Evolutionary conservation across 1,140 invertebrate species (phyloP), one percentile per base, ranked within the genome.

Genomic region (Caenorhabditis briggsae): DNA sequence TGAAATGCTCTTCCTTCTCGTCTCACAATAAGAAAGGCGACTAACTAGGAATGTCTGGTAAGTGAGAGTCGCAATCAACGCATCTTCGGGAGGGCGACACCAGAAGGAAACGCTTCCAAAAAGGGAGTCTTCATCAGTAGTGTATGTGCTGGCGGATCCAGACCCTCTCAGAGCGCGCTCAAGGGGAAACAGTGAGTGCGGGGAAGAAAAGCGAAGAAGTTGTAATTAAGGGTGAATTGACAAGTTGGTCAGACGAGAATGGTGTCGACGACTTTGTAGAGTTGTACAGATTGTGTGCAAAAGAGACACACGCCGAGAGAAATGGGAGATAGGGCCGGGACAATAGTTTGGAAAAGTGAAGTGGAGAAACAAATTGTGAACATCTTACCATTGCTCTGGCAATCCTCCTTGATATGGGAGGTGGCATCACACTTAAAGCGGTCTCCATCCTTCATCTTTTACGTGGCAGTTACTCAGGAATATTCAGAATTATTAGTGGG

Each of bases 351-450:
- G 25, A 82, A 82, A 50, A 83, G 82, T 83, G 82, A 83, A 59
- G 55, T 83, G 82, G 55, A 25, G 50, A 33, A 20, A 12, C 12
- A 5, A 64, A 41, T 74, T 33, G 50, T 85, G 70, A 56, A 55
- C 41, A 74, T 55, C 84, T 50, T 70, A 86, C 85, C 85, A 86
- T 86, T 5, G 85, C 65, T 70, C 85, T 70, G 23, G 70, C 50
- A 64, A 86, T 58, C 48, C 85, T 86, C 70, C 85, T 70, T 46
- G 85, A 86, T 33, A 86, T 70, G 43, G 85, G 85, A 48, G 85
- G 85, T 25, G 85, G 85, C 74, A 86, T 86, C 23, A 55, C 55
- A 64, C 74, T 74, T 46, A 86, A 23, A 20, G 70, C 70, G 48
- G 46, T 58, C 48, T 70, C 70, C 85, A 86, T 86, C 50, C 55